These are phyloP conservation scores for Cotesia congregata DNA, from an alignment of 2,888 invertebrate species.

Conservation along the genomic window DNA sequence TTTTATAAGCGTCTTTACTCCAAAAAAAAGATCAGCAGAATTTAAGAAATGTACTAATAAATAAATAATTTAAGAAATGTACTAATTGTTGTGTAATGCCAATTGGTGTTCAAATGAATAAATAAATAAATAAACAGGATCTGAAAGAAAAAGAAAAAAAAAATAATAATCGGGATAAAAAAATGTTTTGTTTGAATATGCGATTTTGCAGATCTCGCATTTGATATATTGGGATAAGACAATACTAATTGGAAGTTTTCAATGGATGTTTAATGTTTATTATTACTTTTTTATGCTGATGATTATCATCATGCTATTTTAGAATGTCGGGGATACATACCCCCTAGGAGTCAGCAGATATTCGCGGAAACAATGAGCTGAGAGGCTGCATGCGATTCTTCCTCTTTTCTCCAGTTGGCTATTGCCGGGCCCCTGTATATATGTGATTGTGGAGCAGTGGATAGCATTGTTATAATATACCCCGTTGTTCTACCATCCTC, in stretches of 20 bases:
- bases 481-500: conserved; percentile 61
- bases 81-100: no score
- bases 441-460: conserved; percentile 66
- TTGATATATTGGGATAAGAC: not conserved
- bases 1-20: no score
- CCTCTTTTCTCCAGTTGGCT: conserved; percentile 38
- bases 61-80: no score
- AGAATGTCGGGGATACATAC: conserved; percentile 15
- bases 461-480: conserved; percentile 69
- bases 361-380: conserved; percentile 66
- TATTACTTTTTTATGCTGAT: not conserved
- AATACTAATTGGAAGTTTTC: not conserved
- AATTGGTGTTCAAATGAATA: no score
- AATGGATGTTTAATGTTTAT: not conserved
- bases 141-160: no score
- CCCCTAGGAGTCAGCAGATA: conserved; percentile 56
- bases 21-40: no score
- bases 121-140: no score
- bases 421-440: conserved; percentile 50
- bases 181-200: no score
- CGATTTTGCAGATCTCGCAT: no score
- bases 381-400: conserved; percentile 50
- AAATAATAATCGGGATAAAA: no score
- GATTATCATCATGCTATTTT: conserved; percentile 22
- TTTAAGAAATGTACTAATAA: no score